Percentiles rank a stretch among this genome's conserved stretches.
phyloP scores from a whole-genome alignment of 1,140 invertebrate genomes.

The Microplitis demolitor region DNA sequence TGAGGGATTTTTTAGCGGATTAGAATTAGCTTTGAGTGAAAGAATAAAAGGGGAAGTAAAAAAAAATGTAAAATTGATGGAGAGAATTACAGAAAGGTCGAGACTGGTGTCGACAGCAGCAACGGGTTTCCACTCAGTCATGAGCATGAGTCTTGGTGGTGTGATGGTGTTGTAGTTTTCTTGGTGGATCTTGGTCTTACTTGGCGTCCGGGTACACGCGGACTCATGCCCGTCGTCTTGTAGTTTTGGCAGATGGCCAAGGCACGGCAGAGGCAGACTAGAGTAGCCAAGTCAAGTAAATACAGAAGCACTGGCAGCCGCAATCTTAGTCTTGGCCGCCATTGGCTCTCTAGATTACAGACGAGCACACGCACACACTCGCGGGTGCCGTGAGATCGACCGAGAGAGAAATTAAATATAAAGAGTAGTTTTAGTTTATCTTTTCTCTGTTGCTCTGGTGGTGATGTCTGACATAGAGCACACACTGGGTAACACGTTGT shows the following conservation, averaged over 20 bases:
- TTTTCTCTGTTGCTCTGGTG: background rate
- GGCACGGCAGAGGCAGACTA: slow-evolving; percentile 22
- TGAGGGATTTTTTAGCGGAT: too few species aligned
- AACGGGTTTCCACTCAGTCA: background rate
- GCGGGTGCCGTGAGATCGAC: slow-evolving; percentile 16
- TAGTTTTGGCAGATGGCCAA: slow-evolving; percentile 26
- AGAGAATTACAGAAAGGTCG: slow-evolving; percentile 8
- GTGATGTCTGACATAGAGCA: background rate
- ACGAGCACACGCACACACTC: slow-evolving; percentile 1
- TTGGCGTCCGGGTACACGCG: background rate
- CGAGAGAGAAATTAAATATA: slow-evolving; percentile 6
- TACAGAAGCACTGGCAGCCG: slow-evolving; percentile 23
- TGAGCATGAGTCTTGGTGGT: background rate
- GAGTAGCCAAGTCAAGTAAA: slow-evolving; percentile 36
- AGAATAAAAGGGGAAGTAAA: background rate
- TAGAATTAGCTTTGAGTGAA: background rate
- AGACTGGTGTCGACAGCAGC: background rate
- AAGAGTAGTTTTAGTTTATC: slow-evolving; percentile 13
- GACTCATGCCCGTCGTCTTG: slow-evolving; percentile 13
- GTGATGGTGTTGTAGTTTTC: background rate
- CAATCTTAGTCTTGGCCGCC: background rate
- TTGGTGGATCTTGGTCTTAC: background rate
- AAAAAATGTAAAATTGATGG: background rate
- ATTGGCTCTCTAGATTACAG: background rate
- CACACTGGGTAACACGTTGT: background rate